Conservation (phyloP, 2,797 vertebrate genomes). For the Myotis daubentonii region DNA sequence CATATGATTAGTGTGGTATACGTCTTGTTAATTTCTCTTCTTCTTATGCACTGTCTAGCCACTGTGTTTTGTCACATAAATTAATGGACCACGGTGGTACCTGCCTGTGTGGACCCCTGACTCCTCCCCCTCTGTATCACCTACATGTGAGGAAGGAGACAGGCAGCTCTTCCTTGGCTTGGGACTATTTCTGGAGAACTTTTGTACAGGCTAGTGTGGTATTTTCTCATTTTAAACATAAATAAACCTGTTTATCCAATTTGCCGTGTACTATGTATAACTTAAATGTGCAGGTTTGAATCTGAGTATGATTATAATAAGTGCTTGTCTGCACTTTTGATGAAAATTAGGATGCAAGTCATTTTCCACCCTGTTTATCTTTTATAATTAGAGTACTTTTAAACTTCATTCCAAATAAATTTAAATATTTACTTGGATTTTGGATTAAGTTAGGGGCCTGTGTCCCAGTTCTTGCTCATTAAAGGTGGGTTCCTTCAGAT, state of each 20-base stretch:
- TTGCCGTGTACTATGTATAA: background rate
- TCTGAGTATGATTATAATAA: background rate
- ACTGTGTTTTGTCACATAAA: background rate
- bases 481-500: background rate
- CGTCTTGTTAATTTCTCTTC: background rate
- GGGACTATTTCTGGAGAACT: background rate
- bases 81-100: background rate
- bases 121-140: background rate
- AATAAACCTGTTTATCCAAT: background rate
- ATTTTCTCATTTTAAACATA: background rate
- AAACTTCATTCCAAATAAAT: background rate
- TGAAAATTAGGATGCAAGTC: conserved; percentile 5
- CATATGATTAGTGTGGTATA: background rate
- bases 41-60: background rate
- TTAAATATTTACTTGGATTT: conserved; percentile 33
- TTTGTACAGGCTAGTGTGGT: background rate
- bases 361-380: background rate
- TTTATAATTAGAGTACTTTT: background rate
- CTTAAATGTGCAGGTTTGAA: background rate
- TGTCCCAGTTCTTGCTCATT: background rate
- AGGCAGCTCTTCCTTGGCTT: background rate
- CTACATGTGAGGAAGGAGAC: background rate
- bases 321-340: background rate
- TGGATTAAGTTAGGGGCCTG: background rate
- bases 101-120: accelerated